Evolutionary conservation across 1,140 invertebrate species (phyloP).

Genomic region (Tenebrio molitor): DNA sequence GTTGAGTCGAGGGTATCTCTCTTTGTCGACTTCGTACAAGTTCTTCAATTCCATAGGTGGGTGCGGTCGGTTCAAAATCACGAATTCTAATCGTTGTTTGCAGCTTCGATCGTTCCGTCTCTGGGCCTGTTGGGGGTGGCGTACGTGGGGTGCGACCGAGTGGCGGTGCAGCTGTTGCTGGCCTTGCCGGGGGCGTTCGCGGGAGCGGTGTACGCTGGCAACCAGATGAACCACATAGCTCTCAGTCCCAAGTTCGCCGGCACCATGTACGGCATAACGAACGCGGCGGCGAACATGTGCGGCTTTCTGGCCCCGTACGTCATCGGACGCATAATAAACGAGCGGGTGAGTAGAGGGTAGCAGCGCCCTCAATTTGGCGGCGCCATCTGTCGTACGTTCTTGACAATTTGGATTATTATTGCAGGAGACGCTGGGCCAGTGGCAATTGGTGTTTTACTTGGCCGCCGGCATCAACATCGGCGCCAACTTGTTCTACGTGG

Average conservation of each 20-base stretch:
- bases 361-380: no score
- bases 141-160: conserved; percentile 81
- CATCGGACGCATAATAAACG: conserved; percentile 79
- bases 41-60: conserved; percentile 81
- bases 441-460: conserved; percentile 91
- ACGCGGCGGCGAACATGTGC: conserved; percentile 88
- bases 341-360: conserved; percentile 76
- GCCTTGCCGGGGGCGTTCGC: conserved; percentile 79
- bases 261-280: conserved; percentile 90
- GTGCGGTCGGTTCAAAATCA: no score
- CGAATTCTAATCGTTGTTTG: conserved; percentile 49
- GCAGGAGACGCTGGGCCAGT: conserved; percentile 86
- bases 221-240: conserved; percentile 91
- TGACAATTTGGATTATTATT: conserved; percentile 58
- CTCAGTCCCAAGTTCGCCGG: conserved; percentile 88
- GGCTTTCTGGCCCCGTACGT: conserved; percentile 89
- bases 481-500: conserved; percentile 83
- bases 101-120: conserved; percentile 79
- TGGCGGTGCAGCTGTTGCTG: conserved; percentile 79
- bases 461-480: conserved; percentile 83
- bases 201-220: conserved; percentile 82
- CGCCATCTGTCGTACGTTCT: no score
- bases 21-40: conserved; percentile 78
- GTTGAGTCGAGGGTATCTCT: conserved; percentile 73
- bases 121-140: conserved; percentile 81